Evolutionary conservation across 2,888 invertebrate species (phyloP).

Genomic region (Scelioninae gen. 2): DNA sequence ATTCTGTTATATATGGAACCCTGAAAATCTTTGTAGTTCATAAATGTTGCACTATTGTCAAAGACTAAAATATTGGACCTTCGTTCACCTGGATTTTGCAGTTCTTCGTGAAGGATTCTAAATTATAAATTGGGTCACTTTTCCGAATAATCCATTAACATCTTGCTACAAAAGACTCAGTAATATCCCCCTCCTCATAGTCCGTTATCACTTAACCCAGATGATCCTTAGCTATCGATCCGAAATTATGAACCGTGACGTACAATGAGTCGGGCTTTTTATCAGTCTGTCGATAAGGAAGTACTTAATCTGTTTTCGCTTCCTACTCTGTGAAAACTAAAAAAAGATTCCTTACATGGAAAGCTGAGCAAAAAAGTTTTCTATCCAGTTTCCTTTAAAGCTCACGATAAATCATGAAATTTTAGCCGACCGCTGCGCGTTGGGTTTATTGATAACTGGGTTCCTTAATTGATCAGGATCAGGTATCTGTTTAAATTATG

Average conservation of each 20-base stretch:
- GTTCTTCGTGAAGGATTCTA: background rate
- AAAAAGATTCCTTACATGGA: background rate
- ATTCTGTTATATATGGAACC: no score
- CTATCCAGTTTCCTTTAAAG: background rate
- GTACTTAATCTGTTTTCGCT: constrained; percentile 15
- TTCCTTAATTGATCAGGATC: background rate
- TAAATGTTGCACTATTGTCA: no score
- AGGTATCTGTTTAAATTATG: background rate
- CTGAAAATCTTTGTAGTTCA: no score
- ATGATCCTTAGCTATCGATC: constrained; percentile 46
- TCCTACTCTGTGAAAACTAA: constrained; percentile 9
- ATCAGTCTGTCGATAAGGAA: constrained; percentile 14
- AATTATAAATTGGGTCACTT: constrained; percentile 33
- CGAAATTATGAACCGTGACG: constrained; percentile 34
- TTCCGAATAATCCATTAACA: constrained; percentile 38
- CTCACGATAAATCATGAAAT: background rate
- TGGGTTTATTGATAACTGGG: no score
- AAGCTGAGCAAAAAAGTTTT: background rate
- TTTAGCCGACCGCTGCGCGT: no score
- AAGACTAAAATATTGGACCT: no score
- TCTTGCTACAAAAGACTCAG: constrained; percentile 14
- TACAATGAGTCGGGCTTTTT: constrained; percentile 30
- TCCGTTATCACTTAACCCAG: constrained; percentile 39
- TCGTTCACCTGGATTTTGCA: no score
- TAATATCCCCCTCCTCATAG: constrained; percentile 15